Evolutionary conservation across 2,113 vertebrate genomes (phyloP), one percentile per base, ranked within the genome.

Genomic region (Bufo gargarizans): DNA sequence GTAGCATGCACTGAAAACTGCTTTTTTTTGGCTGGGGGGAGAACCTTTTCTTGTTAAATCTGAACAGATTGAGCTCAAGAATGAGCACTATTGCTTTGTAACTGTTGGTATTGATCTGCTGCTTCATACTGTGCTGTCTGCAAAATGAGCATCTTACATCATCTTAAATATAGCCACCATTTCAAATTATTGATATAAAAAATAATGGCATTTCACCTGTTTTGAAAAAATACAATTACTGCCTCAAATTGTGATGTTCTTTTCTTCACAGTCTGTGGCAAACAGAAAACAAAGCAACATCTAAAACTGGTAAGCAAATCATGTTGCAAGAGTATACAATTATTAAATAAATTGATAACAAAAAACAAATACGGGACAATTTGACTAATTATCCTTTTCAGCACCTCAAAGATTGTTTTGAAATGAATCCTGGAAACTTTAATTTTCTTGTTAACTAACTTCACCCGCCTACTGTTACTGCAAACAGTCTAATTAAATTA

Each of bases 401-500:
- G 67, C 16, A n/a, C 58, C 59, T 79, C 76, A 63, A 74, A 88
- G 67, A 88, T 76, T 50, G 56, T 87, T 76, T 88, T 83, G 86
- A 83, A 80, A 86, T 78, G 76, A 78, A 83, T 76, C 33, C 55
- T 14, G 86, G 79, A 83, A 88, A 88, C 69, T 76, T 80, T 86
- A 16, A 61, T 81, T 88, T 88, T 72, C 86, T 88, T 83, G 80
- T 88, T 88, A 83, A 82, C 79, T 53, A 82, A 88, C 67, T 82
- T 83, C 67, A 83, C 69, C 78, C 80, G 69, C 86, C 86, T 88
- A 88, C 86, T 88, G 86, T 74, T 88, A 74, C 67, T 74, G 79
- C 79, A 82, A 83, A 77, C 69, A 88, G 55, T 82, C 78, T 87
- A 87, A 87, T 87, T 87, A 87, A 82, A 88, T 88, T 88, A 88